These are phyloP conservation scores for Ptyas mucosa DNA, from an alignment of 2,113 vertebrate species.

Conservation along the genomic window DNA sequence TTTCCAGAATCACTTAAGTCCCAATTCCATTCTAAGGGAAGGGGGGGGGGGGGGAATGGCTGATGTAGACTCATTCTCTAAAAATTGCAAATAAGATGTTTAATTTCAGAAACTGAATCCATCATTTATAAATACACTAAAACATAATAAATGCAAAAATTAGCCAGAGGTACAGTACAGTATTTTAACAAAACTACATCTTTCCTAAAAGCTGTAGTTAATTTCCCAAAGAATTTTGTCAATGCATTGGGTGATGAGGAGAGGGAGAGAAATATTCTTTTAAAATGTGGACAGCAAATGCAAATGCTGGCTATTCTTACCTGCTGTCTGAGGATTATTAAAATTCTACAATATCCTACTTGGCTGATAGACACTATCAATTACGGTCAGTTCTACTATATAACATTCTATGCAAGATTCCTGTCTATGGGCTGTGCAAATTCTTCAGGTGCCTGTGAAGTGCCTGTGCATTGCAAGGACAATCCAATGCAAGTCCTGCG, in stretches of 20 bases:
- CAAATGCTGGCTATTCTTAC: conserved; percentile 56
- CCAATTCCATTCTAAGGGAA: conserved; percentile 41
- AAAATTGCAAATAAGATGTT: conserved; percentile 81
- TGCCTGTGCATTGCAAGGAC: background rate
- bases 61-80: conserved; percentile 58
- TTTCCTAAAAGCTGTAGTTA: conserved; percentile 67
- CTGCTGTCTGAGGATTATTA: conserved; percentile 41
- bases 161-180: conserved; percentile 73
- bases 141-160: conserved; percentile 75
- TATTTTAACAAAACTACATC: conserved; percentile 71
- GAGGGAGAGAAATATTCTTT: conserved; percentile 43
- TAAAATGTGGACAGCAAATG: conserved; percentile 16
- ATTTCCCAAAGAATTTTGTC: conserved; percentile 53
- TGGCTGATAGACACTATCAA: conserved; percentile 57
- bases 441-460: background rate
- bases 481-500: background rate
- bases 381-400: conserved; percentile 54
- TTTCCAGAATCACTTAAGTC: conserved; percentile 14
- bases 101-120: conserved; percentile 80
- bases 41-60: conserved; percentile 36
- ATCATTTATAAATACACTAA: conserved; percentile 83
- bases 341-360: conserved; percentile 42
- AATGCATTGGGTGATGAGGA: conserved; percentile 56
- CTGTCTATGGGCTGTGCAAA: conserved; percentile 22
- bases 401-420: conserved; percentile 60